Conservation (phyloP, 1,140 invertebrate species). For the Heliothis subflexa region DNA sequence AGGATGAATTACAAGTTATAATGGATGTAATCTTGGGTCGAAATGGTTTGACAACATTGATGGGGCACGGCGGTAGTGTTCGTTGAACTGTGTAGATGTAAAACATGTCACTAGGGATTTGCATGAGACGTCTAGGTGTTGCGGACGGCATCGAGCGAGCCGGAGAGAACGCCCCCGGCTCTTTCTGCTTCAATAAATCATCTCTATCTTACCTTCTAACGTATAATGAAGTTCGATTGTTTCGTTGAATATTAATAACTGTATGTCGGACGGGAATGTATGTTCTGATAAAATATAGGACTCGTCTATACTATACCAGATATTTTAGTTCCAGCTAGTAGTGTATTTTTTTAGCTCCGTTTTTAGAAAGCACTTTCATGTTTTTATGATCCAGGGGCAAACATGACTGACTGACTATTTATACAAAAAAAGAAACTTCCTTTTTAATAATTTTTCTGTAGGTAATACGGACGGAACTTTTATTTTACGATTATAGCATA, state of each 20-base stretch:
- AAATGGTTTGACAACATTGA: constrained; percentile 45
- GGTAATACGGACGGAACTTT: too few relatives aligned
- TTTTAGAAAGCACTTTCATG: too few relatives aligned
- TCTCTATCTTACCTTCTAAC: constrained; percentile 38
- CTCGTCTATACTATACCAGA: neutral
- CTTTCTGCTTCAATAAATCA: constrained; percentile 48
- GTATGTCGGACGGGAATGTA: neutral
- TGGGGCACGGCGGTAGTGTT: constrained; percentile 26
- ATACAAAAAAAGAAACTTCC: too few relatives aligned
- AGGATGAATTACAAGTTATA: constrained; percentile 38
- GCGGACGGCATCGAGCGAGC: constrained; percentile 32
- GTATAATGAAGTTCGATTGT: constrained; percentile 43
- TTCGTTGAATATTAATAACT: constrained; percentile 40
- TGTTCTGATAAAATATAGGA: too few relatives aligned
- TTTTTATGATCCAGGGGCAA: too few relatives aligned
- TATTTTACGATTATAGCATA: too few relatives aligned
- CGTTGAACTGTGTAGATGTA: constrained; percentile 49
- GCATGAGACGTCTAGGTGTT: constrained; percentile 51
- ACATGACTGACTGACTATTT: too few relatives aligned
- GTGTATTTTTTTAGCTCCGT: too few relatives aligned
- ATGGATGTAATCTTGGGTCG: constrained; percentile 29
- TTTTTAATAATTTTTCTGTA: too few relatives aligned
- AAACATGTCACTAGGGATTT: constrained; percentile 53
- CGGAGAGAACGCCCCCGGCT: constrained; percentile 40
- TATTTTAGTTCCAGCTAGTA: neutral